These are phyloP conservation scores for Arnoldichthys spilopterus DNA, from an alignment of 2,797 vertebrate genomes.

Conservation along the genomic window DNA sequence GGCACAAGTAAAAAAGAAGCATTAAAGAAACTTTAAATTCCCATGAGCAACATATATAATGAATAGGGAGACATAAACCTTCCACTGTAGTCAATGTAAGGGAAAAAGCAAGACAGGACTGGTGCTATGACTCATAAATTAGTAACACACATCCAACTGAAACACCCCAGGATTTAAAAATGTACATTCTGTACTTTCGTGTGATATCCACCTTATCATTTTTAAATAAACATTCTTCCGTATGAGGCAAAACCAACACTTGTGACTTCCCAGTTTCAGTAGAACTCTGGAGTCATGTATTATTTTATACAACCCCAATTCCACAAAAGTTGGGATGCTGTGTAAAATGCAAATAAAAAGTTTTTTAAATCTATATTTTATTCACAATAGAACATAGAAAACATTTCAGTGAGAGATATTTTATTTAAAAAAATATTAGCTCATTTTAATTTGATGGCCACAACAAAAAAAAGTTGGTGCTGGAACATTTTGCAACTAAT, in stretches of 20 bases:
- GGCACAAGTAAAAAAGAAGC: background rate
- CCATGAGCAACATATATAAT: constrained; percentile 8
- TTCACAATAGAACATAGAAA: too few relatives aligned
- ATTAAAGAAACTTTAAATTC: constrained; percentile 2
- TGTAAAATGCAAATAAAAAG: too few relatives aligned
- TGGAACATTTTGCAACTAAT: too few relatives aligned
- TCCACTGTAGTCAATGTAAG: background rate
- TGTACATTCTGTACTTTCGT: background rate
- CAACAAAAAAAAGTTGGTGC: too few relatives aligned
- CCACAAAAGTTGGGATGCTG: too few relatives aligned
- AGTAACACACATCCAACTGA: background rate
- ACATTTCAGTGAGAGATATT: too few relatives aligned
- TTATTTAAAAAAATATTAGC: too few relatives aligned
- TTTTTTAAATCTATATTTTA: too few relatives aligned
- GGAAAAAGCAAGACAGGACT: background rate
- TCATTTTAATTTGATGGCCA: too few relatives aligned
- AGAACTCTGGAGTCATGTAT: too few relatives aligned
- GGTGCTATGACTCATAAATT: background rate
- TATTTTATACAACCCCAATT: too few relatives aligned
- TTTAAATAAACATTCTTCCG: background rate
- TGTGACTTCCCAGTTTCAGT: background rate
- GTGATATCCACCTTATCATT: background rate
- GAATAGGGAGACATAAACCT: background rate
- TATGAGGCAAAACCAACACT: background rate
- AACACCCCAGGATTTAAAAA: background rate